Evolutionary conservation across 2,797 vertebrate species (phyloP).

Genomic region (Takifugu ocellatus): DNA sequence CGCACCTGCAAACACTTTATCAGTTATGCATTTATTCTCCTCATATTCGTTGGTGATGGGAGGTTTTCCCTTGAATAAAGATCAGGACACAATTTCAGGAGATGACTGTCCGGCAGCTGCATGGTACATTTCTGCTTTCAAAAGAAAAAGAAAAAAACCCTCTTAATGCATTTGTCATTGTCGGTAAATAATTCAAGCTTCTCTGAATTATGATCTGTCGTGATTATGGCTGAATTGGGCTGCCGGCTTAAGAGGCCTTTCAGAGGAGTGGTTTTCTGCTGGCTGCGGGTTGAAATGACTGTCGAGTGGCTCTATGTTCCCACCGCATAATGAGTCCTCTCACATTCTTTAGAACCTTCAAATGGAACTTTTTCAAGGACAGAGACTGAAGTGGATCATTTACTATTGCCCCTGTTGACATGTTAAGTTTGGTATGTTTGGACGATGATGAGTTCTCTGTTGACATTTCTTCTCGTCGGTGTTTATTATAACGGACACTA

Average conservation of each 20-base stretch:
- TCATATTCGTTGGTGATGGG: too few relatives aligned
- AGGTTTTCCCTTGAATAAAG: too few relatives aligned
- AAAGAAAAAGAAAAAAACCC: too few relatives aligned
- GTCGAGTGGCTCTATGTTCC: slow-evolving; percentile 34
- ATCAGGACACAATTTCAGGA: too few relatives aligned
- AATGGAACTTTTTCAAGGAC: slow-evolving; percentile 45
- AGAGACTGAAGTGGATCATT: slow-evolving; percentile 17
- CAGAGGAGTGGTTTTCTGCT: slow-evolving; percentile 49
- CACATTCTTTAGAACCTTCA: slow-evolving; percentile 33
- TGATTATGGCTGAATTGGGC: slow-evolving; percentile 14
- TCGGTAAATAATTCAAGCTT: too few relatives aligned
- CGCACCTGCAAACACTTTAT: too few relatives aligned
- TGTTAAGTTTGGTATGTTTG: slow-evolving; percentile 18
- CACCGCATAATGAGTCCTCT: slow-evolving; percentile 36
- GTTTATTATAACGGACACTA: slow-evolving; percentile 14
- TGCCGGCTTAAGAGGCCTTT: slow-evolving; percentile 37
- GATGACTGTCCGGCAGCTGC: too few relatives aligned
- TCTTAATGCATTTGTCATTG: too few relatives aligned
- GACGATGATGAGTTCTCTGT: slow-evolving; percentile 19
- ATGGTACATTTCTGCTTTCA: too few relatives aligned
- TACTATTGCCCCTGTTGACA: slow-evolving; percentile 17
- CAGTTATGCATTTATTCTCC: too few relatives aligned
- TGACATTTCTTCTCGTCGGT: slow-evolving; percentile 27
- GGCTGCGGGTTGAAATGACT: slow-evolving; percentile 25
- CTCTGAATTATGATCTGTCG: slow-evolving; percentile 7